Evolutionary conservation across 1,140 invertebrate genomes (phyloP), one percentile per base, ranked within the genome.

Genomic region (Physella acuta): DNA sequence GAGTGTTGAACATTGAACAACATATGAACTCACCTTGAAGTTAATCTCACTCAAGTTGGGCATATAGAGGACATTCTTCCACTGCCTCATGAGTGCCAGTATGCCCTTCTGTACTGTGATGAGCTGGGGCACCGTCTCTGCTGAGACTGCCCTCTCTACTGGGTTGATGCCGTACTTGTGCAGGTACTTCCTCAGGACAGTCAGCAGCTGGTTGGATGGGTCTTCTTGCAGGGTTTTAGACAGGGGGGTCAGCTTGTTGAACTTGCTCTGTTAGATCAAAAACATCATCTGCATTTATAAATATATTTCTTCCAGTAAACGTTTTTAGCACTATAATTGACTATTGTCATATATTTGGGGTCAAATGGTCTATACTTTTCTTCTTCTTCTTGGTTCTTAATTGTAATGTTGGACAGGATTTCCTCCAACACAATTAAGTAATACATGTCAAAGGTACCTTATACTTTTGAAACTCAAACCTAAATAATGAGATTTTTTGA

Each of bases 21-120:
- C 2, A 30, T 26, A 26, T 20, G 33, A 34, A 67, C 24, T 31
- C 14, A 82, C 75, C 69, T 85, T 87, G 78, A 83, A 81, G 52
- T 77, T 76, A 20, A 94, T 92, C 77, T 97, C 93, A 61, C 95
- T 88, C 39, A 97, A 85, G 58, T 95, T 87, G 0, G 95, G 95
- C 74, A 95, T 97, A 80, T 97, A 97, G 1, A 98, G 85, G 3
- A 94, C 92, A 83, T 95, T 97, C 85, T 98, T 98, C 95, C 95
- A 98, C 81, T 98, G 94, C 2, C 95, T 89, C 77, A 93, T 95
- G 26, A 98, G 82, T 55, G 94, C 93, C 80, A 95, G 91, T 26
- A 96, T 90, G n/a, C 93, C 94, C 89, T 94, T 84, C 75, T 94
- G 88, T n/a, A 98, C 86, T 0, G 92, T 96, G 65, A 92, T 94